Percentiles rank a stretch among this genome's conserved stretches.
phyloP scores from a whole-genome alignment of 2,888 invertebrate species.

The Pyrrhosoma nymphula region DNA sequence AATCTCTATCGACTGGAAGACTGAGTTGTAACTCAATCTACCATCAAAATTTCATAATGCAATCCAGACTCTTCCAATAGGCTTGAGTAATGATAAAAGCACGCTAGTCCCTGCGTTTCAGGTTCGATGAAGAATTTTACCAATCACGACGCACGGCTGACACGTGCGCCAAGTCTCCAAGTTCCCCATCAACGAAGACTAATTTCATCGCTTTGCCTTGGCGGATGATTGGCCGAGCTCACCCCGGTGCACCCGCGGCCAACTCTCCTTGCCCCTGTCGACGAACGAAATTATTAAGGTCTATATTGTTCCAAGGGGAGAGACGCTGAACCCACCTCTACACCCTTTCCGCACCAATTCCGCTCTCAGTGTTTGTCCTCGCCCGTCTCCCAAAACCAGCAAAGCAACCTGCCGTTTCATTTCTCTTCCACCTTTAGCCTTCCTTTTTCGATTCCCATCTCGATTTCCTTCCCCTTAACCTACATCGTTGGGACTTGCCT shows the following conservation, averaged over 20 bases:
- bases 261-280: background rate
- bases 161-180: background rate
- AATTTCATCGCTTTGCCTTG: background rate
- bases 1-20: too few relatives aligned
- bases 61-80: background rate
- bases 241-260: background rate
- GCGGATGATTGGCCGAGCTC: background rate
- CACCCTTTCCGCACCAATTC: background rate
- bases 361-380: background rate
- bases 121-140: background rate
- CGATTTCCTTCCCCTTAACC: slow-evolving; percentile 17
- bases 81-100: background rate
- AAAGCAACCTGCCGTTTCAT: background rate
- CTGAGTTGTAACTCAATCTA: too few relatives aligned
- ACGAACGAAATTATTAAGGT: background rate
- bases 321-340: background rate
- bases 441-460: background rate
- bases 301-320: background rate
- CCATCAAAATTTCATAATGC: background rate
- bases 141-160: background rate
- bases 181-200: background rate
- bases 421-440: background rate
- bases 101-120: background rate
- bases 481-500: background rate
- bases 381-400: background rate